These are phyloP conservation scores for Varecia variegata DNA, from an alignment of 2,797 vertebrate genomes.

Conservation along the genomic window DNA sequence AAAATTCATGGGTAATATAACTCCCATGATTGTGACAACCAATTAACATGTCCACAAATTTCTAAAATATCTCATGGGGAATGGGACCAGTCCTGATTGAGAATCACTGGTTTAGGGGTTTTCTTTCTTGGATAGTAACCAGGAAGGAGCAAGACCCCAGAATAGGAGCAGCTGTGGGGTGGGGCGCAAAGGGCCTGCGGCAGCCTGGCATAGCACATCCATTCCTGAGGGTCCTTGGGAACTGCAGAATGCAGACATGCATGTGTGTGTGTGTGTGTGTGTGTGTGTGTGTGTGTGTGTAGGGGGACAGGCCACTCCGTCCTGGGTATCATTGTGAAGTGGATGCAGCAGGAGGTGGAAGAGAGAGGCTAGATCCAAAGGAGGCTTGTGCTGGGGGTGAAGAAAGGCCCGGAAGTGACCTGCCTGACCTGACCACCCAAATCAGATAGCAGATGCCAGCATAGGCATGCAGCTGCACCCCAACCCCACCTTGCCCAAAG, in stretches of 20 bases:
- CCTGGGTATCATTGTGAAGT: not conserved
- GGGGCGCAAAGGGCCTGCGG: not conserved
- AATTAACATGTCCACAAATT: slow-evolving; percentile 21
- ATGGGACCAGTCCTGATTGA: not conserved
- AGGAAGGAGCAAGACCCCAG: not conserved
- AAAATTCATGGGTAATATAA: slow-evolving; percentile 28
- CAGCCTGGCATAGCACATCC: not conserved
- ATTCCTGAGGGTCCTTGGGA: not conserved
- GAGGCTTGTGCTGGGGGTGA: not conserved
- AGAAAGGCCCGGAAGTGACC: not conserved
- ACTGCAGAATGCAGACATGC: not conserved
- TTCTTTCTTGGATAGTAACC: not conserved
- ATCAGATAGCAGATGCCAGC: not conserved
- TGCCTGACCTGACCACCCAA: not conserved
- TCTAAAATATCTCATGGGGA: not conserved
- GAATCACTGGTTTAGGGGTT: not conserved
- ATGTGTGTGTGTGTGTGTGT: not conserved
- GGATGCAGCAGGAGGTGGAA: not conserved
- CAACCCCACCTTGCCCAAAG: not conserved
- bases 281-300: not conserved
- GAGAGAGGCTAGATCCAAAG: not conserved
- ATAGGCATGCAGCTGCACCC: not conserved
- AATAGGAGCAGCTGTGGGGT: not conserved
- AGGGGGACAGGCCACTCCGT: not conserved
- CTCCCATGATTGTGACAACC: not conserved